Evolutionary conservation across 2,888 invertebrate genomes (phyloP).

Genomic region (Pharmacophagus antenor): DNA sequence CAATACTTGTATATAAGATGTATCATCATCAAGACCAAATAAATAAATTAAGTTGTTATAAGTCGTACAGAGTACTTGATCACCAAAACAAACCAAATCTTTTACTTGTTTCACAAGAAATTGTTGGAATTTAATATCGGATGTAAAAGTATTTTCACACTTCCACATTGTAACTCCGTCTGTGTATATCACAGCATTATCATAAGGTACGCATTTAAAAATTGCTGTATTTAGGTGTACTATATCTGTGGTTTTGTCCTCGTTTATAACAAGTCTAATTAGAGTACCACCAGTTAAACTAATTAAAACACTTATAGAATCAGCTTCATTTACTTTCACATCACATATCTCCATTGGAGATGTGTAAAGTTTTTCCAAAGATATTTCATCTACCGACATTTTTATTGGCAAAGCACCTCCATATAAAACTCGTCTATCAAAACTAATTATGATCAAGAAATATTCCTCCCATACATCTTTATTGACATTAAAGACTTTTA

Average conservation of each 20-base stretch:
- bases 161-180: slow-evolving; percentile 65
- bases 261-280: slow-evolving; percentile 45
- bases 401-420: slow-evolving; percentile 43
- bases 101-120: slow-evolving; percentile 54
- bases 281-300: slow-evolving; percentile 58
- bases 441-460: slow-evolving; percentile 41
- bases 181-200: slow-evolving; percentile 54
- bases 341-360: slow-evolving; percentile 57
- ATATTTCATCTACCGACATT: slow-evolving; percentile 38
- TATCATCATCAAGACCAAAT: slow-evolving; percentile 47
- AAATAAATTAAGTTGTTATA: slow-evolving; percentile 55
- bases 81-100: slow-evolving; percentile 52
- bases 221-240: slow-evolving; percentile 60
- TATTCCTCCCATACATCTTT: slow-evolving; percentile 36
- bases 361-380: slow-evolving; percentile 48
- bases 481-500: slow-evolving; percentile 31
- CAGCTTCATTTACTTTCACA: slow-evolving; percentile 44
- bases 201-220: slow-evolving; percentile 44
- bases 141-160: slow-evolving; percentile 45
- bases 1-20: slow-evolving; percentile 43
- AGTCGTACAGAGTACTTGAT: slow-evolving; percentile 60
- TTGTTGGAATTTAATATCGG: slow-evolving; percentile 46
- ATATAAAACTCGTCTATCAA: slow-evolving; percentile 51
- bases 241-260: slow-evolving; percentile 38
- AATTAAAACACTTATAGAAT: slow-evolving; percentile 45